A percentile compares a stretch with the other conserved stretches of the same genome.
Evolutionary conservation across 1,140 invertebrate genomes (phyloP).

Genomic region (Branchinecta lynchi): DNA sequence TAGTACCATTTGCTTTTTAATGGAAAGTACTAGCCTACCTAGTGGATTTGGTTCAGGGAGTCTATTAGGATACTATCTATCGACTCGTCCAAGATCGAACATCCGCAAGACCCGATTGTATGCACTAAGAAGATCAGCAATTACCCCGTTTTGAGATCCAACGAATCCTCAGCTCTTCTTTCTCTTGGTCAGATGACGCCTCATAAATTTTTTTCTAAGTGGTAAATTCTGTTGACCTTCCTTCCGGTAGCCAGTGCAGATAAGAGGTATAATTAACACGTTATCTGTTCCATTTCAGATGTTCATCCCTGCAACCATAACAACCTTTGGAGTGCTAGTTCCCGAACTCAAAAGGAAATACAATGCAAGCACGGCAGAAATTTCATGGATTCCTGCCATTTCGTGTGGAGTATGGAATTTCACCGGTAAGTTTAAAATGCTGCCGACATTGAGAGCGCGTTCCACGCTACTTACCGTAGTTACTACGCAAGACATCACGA

Average conservation of each 20-base stretch:
- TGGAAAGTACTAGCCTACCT: too few species aligned
- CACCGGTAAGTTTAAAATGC: conserved; percentile 1
- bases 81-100: not conserved
- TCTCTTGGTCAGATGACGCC: not conserved
- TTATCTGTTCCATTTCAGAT: conserved; percentile 14
- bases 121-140: not conserved
- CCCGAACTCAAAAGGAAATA: conserved; percentile 16
- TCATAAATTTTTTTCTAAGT: not conserved
- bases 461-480: too few species aligned
- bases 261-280: not conserved
- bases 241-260: not conserved
- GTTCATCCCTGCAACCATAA: conserved; percentile 19
- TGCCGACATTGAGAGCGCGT: too few species aligned
- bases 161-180: not conserved
- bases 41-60: too few species aligned
- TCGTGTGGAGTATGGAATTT: conserved; percentile 18
- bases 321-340: conserved; percentile 20
- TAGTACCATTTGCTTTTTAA: too few species aligned
- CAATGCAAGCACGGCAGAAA: conserved; percentile 15
- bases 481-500: too few species aligned
- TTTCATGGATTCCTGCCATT: conserved; percentile 21
- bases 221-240: not conserved
- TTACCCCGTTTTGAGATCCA: not conserved
- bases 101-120: not conserved
- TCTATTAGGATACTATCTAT: too few species aligned